Evolutionary conservation across 2,113 vertebrate genomes (phyloP).

Genomic region (Cardinalis cardinalis): DNA sequence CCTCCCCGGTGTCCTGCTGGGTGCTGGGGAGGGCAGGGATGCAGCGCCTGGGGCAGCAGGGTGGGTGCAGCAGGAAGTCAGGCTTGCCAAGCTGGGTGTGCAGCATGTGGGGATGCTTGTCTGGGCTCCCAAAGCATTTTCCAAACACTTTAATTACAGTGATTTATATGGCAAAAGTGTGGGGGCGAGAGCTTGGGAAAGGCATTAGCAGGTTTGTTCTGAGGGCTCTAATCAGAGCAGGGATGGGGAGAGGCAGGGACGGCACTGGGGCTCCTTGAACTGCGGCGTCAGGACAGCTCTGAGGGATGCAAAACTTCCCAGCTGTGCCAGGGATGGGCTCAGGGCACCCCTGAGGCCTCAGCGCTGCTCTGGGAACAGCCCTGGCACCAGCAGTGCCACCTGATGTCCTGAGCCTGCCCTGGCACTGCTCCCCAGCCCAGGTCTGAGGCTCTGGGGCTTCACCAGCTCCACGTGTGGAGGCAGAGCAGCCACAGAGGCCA

Average conservation of each 20-base stretch:
- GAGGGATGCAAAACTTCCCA: slow-evolving; percentile 10
- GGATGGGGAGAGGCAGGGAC: neutral
- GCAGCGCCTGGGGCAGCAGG: neutral
- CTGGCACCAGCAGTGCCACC: neutral
- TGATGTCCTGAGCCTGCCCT: accelerated
- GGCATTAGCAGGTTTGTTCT: slow-evolving; percentile 40
- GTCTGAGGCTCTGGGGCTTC: neutral
- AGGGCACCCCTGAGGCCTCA: neutral
- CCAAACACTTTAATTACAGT: slow-evolving; percentile 63
- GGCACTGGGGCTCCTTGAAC: slow-evolving; percentile 5
- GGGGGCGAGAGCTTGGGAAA: slow-evolving; percentile 62
- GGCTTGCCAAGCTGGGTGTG: slow-evolving; percentile 49
- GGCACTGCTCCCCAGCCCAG: accelerated
- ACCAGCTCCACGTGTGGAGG: accelerated
- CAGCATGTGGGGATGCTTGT: slow-evolving; percentile 56
- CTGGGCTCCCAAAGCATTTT: slow-evolving; percentile 54
- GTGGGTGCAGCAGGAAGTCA: slow-evolving; percentile 52
- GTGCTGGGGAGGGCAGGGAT: slow-evolving; percentile 30
- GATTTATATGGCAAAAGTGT: slow-evolving; percentile 60
- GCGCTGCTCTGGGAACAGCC: neutral
- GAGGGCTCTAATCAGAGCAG: slow-evolving; percentile 48
- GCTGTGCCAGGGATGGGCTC: neutral
- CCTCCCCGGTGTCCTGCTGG: neutral
- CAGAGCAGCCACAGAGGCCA: neutral
- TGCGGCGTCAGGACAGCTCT: neutral